Evolutionary conservation across 92 coral and sea anemone genomes (phyloP).

Genomic region (Epizoanthus scotinus): DNA sequence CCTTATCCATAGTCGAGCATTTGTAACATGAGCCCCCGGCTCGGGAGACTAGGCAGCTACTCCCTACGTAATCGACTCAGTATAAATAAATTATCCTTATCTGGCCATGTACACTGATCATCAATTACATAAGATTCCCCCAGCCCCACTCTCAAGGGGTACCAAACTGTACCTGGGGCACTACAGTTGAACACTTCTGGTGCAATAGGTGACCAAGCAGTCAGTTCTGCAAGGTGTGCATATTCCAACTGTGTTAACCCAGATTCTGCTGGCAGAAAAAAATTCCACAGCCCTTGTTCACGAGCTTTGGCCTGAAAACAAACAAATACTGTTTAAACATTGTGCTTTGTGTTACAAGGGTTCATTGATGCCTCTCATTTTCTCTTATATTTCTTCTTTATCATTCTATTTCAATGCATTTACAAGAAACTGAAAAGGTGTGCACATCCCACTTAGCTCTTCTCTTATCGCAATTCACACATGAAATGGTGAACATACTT

Average conservation of each 20-base stretch:
- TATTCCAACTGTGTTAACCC: conserved; percentile 92
- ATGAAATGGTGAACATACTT: too few species aligned
- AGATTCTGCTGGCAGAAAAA: conserved; percentile 88
- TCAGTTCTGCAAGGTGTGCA: conserved; percentile 87
- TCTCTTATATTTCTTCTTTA: too few species aligned
- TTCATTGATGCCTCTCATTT: too few species aligned
- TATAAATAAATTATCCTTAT: too few species aligned
- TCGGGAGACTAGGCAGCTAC: too few species aligned
- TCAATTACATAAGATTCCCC: conserved; percentile 67
- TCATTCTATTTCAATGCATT: too few species aligned
- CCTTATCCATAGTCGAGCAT: too few species aligned
- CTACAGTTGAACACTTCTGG: conserved; percentile 97
- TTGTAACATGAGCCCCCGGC: too few species aligned
- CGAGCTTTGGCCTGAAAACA: conserved; percentile 71
- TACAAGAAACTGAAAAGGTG: not conserved
- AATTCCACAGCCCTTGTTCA: conserved; percentile 88
- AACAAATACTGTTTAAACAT: not conserved
- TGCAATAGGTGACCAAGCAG: conserved; percentile 84
- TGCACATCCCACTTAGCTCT: not conserved
- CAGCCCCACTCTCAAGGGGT: conserved; percentile 1
- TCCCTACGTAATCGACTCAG: too few species aligned
- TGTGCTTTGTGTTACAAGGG: not conserved
- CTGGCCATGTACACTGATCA: conserved; percentile 68
- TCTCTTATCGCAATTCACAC: not conserved
- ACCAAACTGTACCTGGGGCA: conserved; percentile 74